A percentile compares a stretch with the other conserved stretches of the same genome.
These are phyloP conservation scores for Seriola rivoliana DNA, from an alignment of 2,113 vertebrate genomes.

Conservation along the genomic window DNA sequence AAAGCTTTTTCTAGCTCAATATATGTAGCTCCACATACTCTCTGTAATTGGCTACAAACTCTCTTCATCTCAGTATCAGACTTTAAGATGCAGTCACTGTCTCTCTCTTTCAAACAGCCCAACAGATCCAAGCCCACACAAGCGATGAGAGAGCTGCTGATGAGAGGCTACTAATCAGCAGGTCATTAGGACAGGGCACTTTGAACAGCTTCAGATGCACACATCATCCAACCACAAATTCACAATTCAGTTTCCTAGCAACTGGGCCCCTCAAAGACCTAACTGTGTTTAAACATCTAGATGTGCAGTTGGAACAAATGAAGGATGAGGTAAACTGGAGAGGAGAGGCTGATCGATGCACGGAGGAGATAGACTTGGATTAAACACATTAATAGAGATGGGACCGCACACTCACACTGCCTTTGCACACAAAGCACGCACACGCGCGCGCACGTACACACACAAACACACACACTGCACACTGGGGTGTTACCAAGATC, in stretches of 20 bases:
- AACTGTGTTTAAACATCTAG: constrained; percentile 63
- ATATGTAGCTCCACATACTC: constrained; percentile 2
- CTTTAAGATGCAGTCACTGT: neutral
- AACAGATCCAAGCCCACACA: constrained; percentile 10
- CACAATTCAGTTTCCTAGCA: constrained; percentile 80
- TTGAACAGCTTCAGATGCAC: constrained; percentile 63
- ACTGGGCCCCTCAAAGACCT: constrained; percentile 69
- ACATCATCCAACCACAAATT: constrained; percentile 49
- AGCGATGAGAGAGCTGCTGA: constrained; percentile 36
- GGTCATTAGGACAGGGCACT: constrained; percentile 63
- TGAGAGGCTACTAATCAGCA: constrained; percentile 67
- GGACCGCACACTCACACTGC: neutral
- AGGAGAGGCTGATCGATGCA: constrained; percentile 19
- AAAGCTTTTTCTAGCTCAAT: neutral
- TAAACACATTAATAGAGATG: constrained; percentile 21
- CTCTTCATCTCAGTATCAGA: constrained; percentile 26
- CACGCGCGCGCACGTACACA: constrained; percentile 16
- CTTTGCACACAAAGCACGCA: neutral
- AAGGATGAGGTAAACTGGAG: constrained; percentile 27
- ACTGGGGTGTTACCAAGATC: neutral
- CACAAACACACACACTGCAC: neutral
- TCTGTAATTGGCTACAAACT: constrained; percentile 2
- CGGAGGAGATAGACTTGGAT: neutral
- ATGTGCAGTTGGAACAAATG: constrained; percentile 44
- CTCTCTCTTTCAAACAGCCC: constrained; percentile 30